Conservation (phyloP, 2,888 invertebrate genomes). For the Smittia aterrima region DNA sequence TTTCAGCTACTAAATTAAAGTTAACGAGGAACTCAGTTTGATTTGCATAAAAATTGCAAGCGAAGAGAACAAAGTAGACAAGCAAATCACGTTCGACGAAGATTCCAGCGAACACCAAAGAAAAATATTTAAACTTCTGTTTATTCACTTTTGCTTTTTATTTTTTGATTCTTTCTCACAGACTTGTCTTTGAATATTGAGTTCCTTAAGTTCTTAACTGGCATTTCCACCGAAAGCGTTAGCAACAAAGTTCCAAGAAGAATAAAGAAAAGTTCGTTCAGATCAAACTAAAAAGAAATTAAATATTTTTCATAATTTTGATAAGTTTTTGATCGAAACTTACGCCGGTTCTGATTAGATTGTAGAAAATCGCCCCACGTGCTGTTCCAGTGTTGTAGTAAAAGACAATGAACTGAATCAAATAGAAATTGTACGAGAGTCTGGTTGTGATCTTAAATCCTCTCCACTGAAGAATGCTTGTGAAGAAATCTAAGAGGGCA, state of each 20-base stretch:
- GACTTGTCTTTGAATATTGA: neutral
- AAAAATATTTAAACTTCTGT: neutral
- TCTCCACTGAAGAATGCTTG: constrained; percentile 59
- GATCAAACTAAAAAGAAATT: constrained; percentile 57
- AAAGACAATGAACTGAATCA: constrained; percentile 69
- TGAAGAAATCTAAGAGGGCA: constrained; percentile 56
- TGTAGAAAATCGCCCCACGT: constrained; percentile 52
- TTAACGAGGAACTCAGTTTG: no score
- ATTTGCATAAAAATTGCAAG: neutral
- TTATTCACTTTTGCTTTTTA: neutral
- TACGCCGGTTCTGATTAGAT: neutral
- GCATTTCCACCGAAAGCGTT: neutral
- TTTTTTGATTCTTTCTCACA: neutral
- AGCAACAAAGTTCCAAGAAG: constrained; percentile 46
- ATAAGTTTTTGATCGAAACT: no score
- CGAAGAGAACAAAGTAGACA: neutral
- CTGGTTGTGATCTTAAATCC: constrained; percentile 65
- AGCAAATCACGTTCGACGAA: neutral
- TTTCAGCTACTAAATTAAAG: no score
- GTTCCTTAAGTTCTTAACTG: neutral
- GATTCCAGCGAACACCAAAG: neutral
- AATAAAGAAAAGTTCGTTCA: constrained; percentile 62
- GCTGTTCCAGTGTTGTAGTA: constrained; percentile 67
- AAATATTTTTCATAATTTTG: constrained; percentile 18
- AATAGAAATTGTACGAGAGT: constrained; percentile 67